These are phyloP conservation scores for Cylindroiulus punctatus DNA, from an alignment of 2,888 invertebrate species.

Conservation along the genomic window DNA sequence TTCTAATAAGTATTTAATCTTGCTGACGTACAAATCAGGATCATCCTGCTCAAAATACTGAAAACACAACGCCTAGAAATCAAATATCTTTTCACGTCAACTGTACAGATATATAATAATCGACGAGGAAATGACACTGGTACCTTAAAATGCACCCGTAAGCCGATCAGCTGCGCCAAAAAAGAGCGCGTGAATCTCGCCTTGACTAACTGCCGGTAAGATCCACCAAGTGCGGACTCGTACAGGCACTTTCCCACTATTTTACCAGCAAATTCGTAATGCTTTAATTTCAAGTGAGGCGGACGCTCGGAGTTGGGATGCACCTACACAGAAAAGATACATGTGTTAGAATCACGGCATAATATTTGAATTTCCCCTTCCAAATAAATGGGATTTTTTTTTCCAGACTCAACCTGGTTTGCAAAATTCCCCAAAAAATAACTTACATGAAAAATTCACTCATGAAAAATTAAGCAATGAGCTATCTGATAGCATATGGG, in stretches of 20 bases:
- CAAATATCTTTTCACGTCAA: background rate
- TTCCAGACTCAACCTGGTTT: too few species aligned
- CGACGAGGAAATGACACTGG: background rate
- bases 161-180: conserved; percentile 91
- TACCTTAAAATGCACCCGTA: conserved; percentile 91
- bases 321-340: conserved; percentile 65
- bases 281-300: conserved; percentile 81
- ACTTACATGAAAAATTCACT: too few species aligned
- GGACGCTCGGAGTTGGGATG: conserved; percentile 84
- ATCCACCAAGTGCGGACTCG: conserved; percentile 89
- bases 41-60: conserved; percentile 96
- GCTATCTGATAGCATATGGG: too few species aligned
- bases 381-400: too few species aligned
- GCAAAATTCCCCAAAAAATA: too few species aligned
- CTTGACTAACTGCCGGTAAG: conserved; percentile 87
- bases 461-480: too few species aligned
- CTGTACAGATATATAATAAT: background rate
- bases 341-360: too few species aligned
- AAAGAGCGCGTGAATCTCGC: conserved; percentile 92
- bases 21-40: conserved; percentile 90
- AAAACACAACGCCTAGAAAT: background rate
- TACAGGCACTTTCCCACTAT: conserved; percentile 94
- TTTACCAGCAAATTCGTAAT: conserved; percentile 91
- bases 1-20: conserved; percentile 91
- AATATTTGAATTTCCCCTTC: too few species aligned